Evolutionary conservation across 2,113 vertebrate species (phyloP), one percentile per base, ranked within the genome.

Genomic region (Aptenodytes patagonicus): DNA sequence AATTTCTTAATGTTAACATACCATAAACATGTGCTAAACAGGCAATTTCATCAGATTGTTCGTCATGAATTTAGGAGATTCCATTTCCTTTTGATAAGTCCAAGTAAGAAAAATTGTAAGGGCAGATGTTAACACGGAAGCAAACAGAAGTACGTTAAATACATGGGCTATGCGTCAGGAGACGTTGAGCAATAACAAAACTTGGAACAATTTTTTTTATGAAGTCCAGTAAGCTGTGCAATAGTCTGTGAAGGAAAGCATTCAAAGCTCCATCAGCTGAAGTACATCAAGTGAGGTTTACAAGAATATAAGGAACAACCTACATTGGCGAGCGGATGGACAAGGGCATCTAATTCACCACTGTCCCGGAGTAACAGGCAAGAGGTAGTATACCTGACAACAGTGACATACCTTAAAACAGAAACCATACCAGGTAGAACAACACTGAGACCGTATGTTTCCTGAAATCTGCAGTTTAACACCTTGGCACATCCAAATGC

Each of bases 81-180:
- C 52, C 25, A 29, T 55, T 88, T 83, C 38, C 26, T 94, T 77
- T 58, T 32, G 13, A 22, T 66, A 88, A 73, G 6, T 62, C 58
- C n/a, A 88, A 76, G 32, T 19, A 70, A 54, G 58, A 94, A 81
- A 85, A 70, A 76, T 8, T 54, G 9, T 60, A 66, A 78, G 42
- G 34, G 38, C 29, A 71, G 54, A 76, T 64, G 29, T 52, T 83
- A 89, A 71, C 54, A 29, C 0, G 85, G 47, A 91, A 62, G 19
- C 65, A 83, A 72, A 46, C 3, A 25, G 40, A n/a, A 83, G n/a
- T 31, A 85, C 90, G 76, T 58, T 40, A 88, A 94, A 62, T 24
- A 89, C 0, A 2, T 12, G 24, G 26, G 29, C 25, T 66, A 18
- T 8, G 20, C 1, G 1, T 13, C 10, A 26, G 38, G 31, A 76